Evolutionary conservation across 2,113 vertebrate genomes (phyloP), one percentile per base, ranked within the genome.

Genomic region (Labeo catla): DNA sequence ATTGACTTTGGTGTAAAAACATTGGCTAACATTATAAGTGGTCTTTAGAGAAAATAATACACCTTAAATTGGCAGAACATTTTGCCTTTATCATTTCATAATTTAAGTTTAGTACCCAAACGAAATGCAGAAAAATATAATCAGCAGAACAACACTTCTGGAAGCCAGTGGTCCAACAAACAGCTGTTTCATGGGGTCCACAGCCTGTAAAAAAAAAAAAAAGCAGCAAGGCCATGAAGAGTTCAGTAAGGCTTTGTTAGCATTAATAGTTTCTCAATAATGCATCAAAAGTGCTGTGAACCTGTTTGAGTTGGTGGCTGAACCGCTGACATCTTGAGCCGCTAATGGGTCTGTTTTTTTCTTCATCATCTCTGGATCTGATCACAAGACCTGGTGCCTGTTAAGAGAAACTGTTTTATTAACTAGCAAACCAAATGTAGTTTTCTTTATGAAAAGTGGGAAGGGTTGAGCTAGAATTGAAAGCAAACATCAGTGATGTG

Each of bases 71-170:
- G 4, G 16, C 8, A n/a, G 68, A 72, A 73, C 45, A 43, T 21
- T 72, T 39, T 6, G 68, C 3, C 21, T 70, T 72, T 13, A 47
- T 23, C 11, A 23, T 49, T 49, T 76, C 16, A 76, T 6, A 50
- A 76, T 21, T 47, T 21, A 16, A 43, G 39, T 39, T 39, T 5
- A 39, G 68, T 89, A 95, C 94, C 95, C 93, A 36, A 96, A 96
- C 1, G 95, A 95, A 80, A 95, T 95, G 91, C 93, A 94, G 93
- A 91, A 95, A 88, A 96, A 96, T 84, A 95, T 83, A 86, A 94
- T 12, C 76, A 94, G 81, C 82, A 96, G 89, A 12, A 84, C 19
- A 8, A 91, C 2, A 72, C 94, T 95, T 65, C 92, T 92, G 77
- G 89, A 73, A 73, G 43, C 90, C 39, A 95, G 89, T 0, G 83